Evolutionary conservation across 37 sponge, comb jelly and placozoan genomes (phyloP), one percentile per base, ranked within the genome.

Genomic region (Chondrilla cf. caribensis): DNA sequence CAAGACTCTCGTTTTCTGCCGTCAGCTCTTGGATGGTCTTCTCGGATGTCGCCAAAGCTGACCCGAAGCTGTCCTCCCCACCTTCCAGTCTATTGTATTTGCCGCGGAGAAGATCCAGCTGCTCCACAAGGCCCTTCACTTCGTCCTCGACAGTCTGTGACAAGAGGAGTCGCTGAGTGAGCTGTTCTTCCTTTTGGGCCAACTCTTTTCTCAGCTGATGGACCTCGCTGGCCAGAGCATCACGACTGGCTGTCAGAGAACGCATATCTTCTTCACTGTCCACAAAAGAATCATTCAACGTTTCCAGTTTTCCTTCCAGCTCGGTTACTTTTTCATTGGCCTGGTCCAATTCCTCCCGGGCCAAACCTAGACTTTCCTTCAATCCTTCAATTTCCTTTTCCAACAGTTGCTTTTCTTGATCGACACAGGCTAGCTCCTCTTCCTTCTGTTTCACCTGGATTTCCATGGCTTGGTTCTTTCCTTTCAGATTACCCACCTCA

Each of bases 121-220:
- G 57, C 8, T 44, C 58, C 7, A 73, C 17, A 28, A 86, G 62
- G 33, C 60, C 43, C 36, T 58, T 39, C 6, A 80, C 59, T 25
- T 80, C 40, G 8, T 38, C 21, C 15, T 88, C 86, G n/a, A 58
- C 26, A 21, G 81, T 62, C 82, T 86, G 93, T 11, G 38, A 31
- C 70, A 83, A 64, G 21, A 81, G 58, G 42, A 39, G 26, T 0
- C 37, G 25, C 57, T 86, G 28, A n/a, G 80, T 39, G 15, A 92
- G 67, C 47, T 86, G 82, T 38, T 47, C 80, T 47, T 87, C 87
- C 39, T 81, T 87, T 38, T 81, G 55, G 35, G 60, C 70, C 47
- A 91, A 18, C 26, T 38, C 33, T 19, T 37, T 51, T 36, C 55
- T 31, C 32, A 84, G 54, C 5, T 47, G 80, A 2, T 55, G 29